Evolutionary conservation across 2,113 vertebrate genomes (phyloP).

Genomic region (Charadrius vociferus): DNA sequence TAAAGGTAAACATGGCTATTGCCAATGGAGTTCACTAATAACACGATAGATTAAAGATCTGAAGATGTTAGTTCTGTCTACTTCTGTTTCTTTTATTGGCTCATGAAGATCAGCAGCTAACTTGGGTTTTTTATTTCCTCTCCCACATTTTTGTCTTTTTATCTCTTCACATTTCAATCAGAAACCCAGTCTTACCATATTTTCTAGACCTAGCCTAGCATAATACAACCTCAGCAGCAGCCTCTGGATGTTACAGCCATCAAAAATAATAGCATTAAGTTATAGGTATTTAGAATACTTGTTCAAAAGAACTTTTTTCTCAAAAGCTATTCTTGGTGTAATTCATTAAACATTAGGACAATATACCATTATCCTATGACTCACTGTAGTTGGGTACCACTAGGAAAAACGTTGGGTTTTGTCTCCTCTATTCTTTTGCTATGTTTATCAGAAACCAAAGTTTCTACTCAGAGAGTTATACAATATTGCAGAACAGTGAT

Average conservation of each 20-base stretch:
- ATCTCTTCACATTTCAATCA: neutral
- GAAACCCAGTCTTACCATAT: neutral
- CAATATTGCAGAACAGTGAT: neutral
- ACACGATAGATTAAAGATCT: neutral
- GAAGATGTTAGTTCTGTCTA: neutral
- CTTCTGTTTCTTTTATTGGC: neutral
- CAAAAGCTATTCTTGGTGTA: neutral
- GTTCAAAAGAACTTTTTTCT: neutral
- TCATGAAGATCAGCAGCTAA: neutral
- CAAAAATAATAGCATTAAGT: neutral
- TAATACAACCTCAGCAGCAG: neutral
- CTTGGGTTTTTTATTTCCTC: neutral
- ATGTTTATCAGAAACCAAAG: neutral
- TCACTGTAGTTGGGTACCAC: neutral
- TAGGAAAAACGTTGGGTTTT: neutral
- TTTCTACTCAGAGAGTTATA: neutral
- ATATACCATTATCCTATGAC: neutral
- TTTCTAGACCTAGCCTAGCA: neutral
- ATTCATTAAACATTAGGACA: neutral
- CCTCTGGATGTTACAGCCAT: neutral
- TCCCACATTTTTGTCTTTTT: neutral
- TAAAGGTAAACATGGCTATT: neutral
- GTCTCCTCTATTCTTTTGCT: neutral
- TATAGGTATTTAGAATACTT: neutral
- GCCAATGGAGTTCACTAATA: neutral